Conservation (phyloP, 2,888 invertebrate species). For the Cheilosia variabilis region DNA sequence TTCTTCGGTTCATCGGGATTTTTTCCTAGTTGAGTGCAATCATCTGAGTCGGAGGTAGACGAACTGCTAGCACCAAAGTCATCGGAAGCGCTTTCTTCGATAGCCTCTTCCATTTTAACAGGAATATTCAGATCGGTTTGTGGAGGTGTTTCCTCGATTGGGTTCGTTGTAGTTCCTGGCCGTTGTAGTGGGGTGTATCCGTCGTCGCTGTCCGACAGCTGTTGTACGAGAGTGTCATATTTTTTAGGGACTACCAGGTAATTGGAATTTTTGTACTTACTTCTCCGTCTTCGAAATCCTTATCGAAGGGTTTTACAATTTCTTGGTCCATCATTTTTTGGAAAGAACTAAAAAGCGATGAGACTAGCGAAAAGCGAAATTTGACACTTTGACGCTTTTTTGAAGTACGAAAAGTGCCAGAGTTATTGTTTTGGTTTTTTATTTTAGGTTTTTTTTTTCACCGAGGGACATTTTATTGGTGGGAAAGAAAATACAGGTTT, state of each 20-base stretch:
- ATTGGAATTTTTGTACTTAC: slow-evolving; percentile 82
- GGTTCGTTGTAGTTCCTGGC: slow-evolving; percentile 76
- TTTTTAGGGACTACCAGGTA: not conserved
- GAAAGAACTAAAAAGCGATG: slow-evolving; percentile 14
- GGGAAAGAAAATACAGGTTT: slow-evolving; percentile 6
- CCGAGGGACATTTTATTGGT: not conserved
- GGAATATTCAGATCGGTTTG: slow-evolving; percentile 44
- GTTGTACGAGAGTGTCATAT: slow-evolving; percentile 34
- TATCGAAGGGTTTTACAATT: slow-evolving; percentile 85
- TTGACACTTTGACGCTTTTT: slow-evolving; percentile 66
- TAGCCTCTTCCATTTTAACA: slow-evolving; percentile 67
- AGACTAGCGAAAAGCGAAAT: slow-evolving; percentile 43
- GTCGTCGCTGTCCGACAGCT: slow-evolving; percentile 82
- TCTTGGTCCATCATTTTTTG: slow-evolving; percentile 85
- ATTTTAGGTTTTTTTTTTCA: not conserved
- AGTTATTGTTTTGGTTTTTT: slow-evolving; percentile 24
- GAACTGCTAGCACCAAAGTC: slow-evolving; percentile 79
- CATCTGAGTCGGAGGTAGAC: slow-evolving; percentile 81
- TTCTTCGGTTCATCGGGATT: slow-evolving; percentile 76
- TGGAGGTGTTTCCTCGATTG: slow-evolving; percentile 54
- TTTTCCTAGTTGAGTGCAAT: slow-evolving; percentile 78
- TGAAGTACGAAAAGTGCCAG: slow-evolving; percentile 8
- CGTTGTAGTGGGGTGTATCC: slow-evolving; percentile 82
- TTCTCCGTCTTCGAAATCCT: slow-evolving; percentile 88
- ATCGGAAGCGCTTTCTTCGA: slow-evolving; percentile 79